Conservation (phyloP, 2,113 vertebrate genomes). For the Pseudopodoces humilis region DNA sequence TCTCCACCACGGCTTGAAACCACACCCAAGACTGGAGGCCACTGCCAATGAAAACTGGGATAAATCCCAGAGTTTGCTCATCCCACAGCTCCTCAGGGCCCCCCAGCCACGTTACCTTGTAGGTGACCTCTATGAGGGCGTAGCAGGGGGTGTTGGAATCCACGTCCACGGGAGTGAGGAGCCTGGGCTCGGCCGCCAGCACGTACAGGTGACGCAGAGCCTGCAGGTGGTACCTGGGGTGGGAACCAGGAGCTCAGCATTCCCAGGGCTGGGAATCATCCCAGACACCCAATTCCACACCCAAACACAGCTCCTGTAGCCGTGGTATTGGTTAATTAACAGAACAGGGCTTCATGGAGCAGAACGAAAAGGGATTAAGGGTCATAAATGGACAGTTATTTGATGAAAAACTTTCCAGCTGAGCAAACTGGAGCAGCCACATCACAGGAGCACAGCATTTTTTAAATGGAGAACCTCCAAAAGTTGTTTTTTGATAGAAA, state of each 20-base stretch:
- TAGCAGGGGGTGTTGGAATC: conserved; percentile 94
- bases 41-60: background rate
- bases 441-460: background rate
- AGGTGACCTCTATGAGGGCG: conserved; percentile 92
- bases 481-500: background rate
- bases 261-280: background rate
- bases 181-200: conserved; percentile 90
- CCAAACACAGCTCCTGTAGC: background rate
- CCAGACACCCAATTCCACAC: background rate
- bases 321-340: background rate
- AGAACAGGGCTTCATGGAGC: background rate
- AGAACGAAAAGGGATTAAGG: background rate
- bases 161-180: conserved; percentile 93
- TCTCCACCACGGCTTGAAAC: background rate
- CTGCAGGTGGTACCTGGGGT: conserved; percentile 92
- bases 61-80: background rate
- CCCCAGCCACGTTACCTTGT: conserved; percentile 77
- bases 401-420: background rate
- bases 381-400: background rate
- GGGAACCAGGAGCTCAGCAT: background rate
- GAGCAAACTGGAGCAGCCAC: background rate
- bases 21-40: background rate
- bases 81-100: background rate
- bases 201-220: conserved; percentile 93
- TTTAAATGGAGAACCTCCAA: background rate